A percentile compares a stretch with the other conserved stretches of the same genome.
Evolutionary conservation across 2,888 invertebrate species (phyloP).

Genomic region (Cheilosia urbana): DNA sequence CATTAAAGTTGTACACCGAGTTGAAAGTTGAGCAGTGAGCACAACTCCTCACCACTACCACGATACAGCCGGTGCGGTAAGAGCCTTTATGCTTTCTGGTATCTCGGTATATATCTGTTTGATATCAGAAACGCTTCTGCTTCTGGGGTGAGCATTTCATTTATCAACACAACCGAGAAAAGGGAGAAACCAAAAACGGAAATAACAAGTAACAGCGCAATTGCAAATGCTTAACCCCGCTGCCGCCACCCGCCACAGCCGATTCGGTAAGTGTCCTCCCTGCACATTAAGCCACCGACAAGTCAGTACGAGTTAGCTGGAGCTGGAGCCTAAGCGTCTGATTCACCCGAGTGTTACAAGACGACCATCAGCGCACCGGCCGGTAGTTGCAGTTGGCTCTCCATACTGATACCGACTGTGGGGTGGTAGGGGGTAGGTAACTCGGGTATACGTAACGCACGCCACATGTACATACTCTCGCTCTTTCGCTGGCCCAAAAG

Average conservation of each 20-base stretch:
- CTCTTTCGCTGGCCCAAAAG: slow-evolving; percentile 52
- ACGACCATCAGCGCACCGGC: slow-evolving; percentile 42
- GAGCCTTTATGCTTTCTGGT: slow-evolving; percentile 14
- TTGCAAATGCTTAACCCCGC: slow-evolving; percentile 60
- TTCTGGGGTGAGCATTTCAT: slow-evolving; percentile 71
- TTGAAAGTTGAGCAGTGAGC: slow-evolving; percentile 68
- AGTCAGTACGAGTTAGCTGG: slow-evolving; percentile 29
- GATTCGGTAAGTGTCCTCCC: slow-evolving; percentile 10
- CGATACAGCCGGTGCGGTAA: neutral
- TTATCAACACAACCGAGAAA: slow-evolving; percentile 48
- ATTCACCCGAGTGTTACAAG: slow-evolving; percentile 67
- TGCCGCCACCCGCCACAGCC: neutral
- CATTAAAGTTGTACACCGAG: slow-evolving; percentile 52
- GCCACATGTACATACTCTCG: slow-evolving; percentile 7
- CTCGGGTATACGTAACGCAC: neutral
- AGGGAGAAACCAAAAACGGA: slow-evolving; percentile 33
- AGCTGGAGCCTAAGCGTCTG: slow-evolving; percentile 67
- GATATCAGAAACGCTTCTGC: slow-evolving; percentile 71
- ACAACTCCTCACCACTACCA: slow-evolving; percentile 31
- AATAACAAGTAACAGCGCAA: slow-evolving; percentile 65
- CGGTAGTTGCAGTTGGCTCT: slow-evolving; percentile 2
- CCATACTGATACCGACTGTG: neutral
- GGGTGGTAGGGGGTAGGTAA: slow-evolving; percentile 35
- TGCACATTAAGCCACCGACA: slow-evolving; percentile 4
- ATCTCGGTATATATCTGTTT: slow-evolving; percentile 46